Evolutionary conservation across 2,888 invertebrate genomes (phyloP).

Genomic region (Ochlodes sylvanus): DNA sequence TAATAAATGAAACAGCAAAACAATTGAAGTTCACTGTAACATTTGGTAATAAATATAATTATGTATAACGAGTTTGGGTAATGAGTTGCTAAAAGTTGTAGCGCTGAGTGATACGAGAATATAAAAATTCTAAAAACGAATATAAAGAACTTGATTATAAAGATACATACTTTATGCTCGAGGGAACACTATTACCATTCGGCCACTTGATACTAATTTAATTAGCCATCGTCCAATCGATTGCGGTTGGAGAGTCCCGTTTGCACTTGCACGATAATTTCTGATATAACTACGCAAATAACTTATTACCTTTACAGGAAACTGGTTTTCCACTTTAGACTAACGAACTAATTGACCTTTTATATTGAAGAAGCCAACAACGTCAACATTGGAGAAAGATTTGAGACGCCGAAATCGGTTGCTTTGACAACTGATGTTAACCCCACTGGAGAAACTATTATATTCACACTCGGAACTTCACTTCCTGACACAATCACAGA

Average conservation of each 20-base stretch:
- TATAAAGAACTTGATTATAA: too few relatives aligned
- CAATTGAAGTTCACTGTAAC: background rate
- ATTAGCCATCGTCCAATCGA: slow-evolving; percentile 30
- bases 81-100: background rate
- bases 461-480: slow-evolving; percentile 44
- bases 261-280: slow-evolving; percentile 3
- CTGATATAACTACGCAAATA: background rate
- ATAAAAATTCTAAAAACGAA: too few relatives aligned
- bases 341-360: slow-evolving; percentile 27
- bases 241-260: slow-evolving; percentile 19
- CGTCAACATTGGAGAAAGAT: slow-evolving; percentile 12
- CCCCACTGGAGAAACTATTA: slow-evolving; percentile 45
- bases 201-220: slow-evolving; percentile 11
- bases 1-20: slow-evolving; percentile 23
- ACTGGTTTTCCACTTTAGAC: slow-evolving; percentile 12
- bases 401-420: slow-evolving; percentile 47
- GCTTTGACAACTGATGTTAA: slow-evolving; percentile 53
- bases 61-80: background rate
- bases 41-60: background rate
- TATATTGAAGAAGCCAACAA: slow-evolving; percentile 14
- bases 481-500: slow-evolving; percentile 40
- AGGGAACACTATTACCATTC: background rate
- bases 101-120: background rate
- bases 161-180: background rate
- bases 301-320: slow-evolving; percentile 17